Evolutionary conservation across 37 sponge, comb jelly and placozoan genomes (phyloP), one percentile per base, ranked within the genome.

Genomic region (Halisarca cf. caerulea): DNA sequence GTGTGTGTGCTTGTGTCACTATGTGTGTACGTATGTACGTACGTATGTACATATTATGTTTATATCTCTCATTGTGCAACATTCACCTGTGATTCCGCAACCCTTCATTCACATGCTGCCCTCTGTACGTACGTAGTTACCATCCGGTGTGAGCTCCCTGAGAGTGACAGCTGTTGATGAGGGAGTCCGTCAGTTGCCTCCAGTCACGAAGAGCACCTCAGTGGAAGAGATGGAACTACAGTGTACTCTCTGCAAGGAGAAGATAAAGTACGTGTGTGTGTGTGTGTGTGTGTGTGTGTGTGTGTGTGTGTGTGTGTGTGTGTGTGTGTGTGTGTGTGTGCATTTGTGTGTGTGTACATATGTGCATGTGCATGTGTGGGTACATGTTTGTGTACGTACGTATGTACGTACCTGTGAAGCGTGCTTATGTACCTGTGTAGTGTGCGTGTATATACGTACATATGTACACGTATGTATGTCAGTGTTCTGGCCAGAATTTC

Each of bases 191-290:
- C 62, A 33, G 35, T 8, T 2, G 9, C 38, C 58, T 4, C 58
- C 41, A 38, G 59, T 9, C 59, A 36, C 64, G 53, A 28, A 9
- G 37, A 27, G 40, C 62, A 18, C 62, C 40, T 33, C 24, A 23
- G 23, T 34, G 14, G 61, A 81, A 7, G 82, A 81, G 43, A 18
- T 81, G 42, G 62, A 85, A 17, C 91, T 90, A 1, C 85, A 87
- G 35, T 93, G 94, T 61, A 90, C 83, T 0, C 72, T 90, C 20
- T 93, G 94, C 59, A 84, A 77, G 57, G 91, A 87, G 36, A 93
- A 82, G 36, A 87, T 93, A 33, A 90, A 77, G 94, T 93, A 58
- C 84, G 90, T 8, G 2, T 6, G 25, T 62, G 25, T n/a, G n/a
- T n/a, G n/a, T n/a, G n/a, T n/a, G n/a, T n/a, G n/a, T n/a, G n/a